Evolutionary conservation across 64 coral and sea anemone species (phyloP), one percentile per base, ranked within the genome.

Genomic region (Pocillopora verrucosa): DNA sequence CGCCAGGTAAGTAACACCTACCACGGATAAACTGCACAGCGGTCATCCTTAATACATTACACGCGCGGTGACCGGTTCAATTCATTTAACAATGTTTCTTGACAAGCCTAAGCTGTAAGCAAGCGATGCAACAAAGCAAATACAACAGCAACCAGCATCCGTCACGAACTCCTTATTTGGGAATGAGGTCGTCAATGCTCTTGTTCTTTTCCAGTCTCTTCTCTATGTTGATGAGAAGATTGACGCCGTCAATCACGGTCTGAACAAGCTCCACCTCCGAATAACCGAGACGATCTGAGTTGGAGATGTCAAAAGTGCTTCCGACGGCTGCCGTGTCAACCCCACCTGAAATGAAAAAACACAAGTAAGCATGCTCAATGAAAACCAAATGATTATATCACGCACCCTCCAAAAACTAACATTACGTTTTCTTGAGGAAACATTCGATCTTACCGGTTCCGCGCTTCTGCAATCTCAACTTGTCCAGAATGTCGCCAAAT

Each of bases 271-370:
- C 88, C 36, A 99, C 97, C 22, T 99, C 97, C 1, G 97, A 99
- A 89, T 91, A 99, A 16, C 97, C 97, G 22, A 99, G 97, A 15
- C 97, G 93, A 64, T 99, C 97, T 19, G 97, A 95, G 74, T 99
- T 99, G 36, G 97, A 99, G 78, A 99, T 99, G 75, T 99, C 97
- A 59, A 93, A 99, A 2, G 60, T 87, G 34, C 93, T 89, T 24
- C 97, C 97, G 0, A 99, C 94, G 10, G 97, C 97, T 20, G 97
- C 97, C 3, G 97, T 99, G 85, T 99, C 97, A 26, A 99, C 97
- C 36, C 97, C 97, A 17, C 97, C 94, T 96, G 56, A 78, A 59
- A 79, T 11, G 9, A 36, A 62, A 68, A 17, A 56, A 19, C 10
- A 26, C 1, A 1, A 13, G 25, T 70, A 65, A 22, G 56, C 36